Percentiles rank a stretch among this genome's conserved stretches.
Evolutionary conservation across 2,113 vertebrate species (phyloP).

Genomic region (Gadus macrocephalus): DNA sequence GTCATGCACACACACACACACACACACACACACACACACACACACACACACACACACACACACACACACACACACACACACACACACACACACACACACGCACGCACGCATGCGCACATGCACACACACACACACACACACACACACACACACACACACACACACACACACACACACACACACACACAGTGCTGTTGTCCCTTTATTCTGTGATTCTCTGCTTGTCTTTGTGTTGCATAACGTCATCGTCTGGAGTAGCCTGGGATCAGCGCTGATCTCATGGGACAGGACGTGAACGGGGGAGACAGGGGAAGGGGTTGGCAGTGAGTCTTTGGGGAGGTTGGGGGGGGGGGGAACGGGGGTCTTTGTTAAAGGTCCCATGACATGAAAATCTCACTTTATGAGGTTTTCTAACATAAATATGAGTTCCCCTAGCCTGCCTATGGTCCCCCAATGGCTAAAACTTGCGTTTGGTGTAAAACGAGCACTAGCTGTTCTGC

Average conservation of each 20-base stretch:
- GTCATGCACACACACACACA: background rate
- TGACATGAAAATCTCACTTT: no score
- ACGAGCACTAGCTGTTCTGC: no score
- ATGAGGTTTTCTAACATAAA: no score
- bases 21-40: background rate
- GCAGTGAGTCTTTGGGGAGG: constrained; percentile 10
- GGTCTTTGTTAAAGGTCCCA: no score
- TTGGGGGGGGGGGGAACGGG: no score
- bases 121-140: background rate
- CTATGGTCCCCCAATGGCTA: no score
- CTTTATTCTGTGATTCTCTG: constrained; percentile 5
- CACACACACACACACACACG: background rate
- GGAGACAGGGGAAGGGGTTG: no score
- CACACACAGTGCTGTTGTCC: constrained; percentile 5
- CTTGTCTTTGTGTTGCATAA: constrained; percentile 23
- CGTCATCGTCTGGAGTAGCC: constrained; percentile 14
- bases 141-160: no score
- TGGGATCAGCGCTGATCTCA: constrained; percentile 23
- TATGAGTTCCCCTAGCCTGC: no score
- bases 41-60: background rate
- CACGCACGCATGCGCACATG: no score
- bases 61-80: background rate
- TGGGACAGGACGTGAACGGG: background rate
- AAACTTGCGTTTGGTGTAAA: no score
- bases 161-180: no score